Percentiles rank a stretch among this genome's conserved stretches.
Conservation (phyloP, 2,888 invertebrate genomes). For the Merodon equestris region DNA sequence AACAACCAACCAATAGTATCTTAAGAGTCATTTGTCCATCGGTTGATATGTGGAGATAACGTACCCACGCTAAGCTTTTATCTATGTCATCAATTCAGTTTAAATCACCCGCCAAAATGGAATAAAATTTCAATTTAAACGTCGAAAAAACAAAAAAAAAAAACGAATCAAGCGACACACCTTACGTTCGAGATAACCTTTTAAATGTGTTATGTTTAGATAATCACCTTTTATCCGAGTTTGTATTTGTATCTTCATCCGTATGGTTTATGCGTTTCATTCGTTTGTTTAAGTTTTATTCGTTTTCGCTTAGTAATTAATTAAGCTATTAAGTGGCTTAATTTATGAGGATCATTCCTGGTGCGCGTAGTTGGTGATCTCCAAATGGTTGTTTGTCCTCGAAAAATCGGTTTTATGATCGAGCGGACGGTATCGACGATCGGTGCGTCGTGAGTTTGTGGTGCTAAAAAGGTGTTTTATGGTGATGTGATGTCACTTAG, state of each 20-base stretch:
- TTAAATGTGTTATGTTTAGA: slow-evolving; percentile 66
- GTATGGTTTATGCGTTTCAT: slow-evolving; percentile 42
- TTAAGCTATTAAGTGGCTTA: slow-evolving; percentile 69
- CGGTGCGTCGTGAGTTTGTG: too few relatives aligned
- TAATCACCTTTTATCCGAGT: slow-evolving; percentile 58
- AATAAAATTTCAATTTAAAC: slow-evolving; percentile 59
- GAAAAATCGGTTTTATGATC: slow-evolving; percentile 52
- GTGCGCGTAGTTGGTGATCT: slow-evolving; percentile 50
- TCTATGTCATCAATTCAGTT: slow-evolving; percentile 67
- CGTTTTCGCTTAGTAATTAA: slow-evolving; percentile 68
- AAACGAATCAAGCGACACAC: slow-evolving; percentile 42
- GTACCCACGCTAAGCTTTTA: slow-evolving; percentile 67
- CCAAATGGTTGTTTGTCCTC: neutral
- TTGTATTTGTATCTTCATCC: slow-evolving; percentile 3
- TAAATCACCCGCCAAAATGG: slow-evolving; percentile 66
- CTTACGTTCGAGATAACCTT: slow-evolving; percentile 57
- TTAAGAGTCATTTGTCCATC: slow-evolving; percentile 45
- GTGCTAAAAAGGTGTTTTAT: too few relatives aligned
- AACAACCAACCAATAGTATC: too few relatives aligned
- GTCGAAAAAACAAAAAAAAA: slow-evolving; percentile 1
- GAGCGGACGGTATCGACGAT: neutral
- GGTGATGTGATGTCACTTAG: too few relatives aligned
- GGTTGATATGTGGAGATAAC: slow-evolving; percentile 51
- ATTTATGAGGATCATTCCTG: slow-evolving; percentile 66
- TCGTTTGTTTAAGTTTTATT: slow-evolving; percentile 41